Evolutionary conservation across 64 coral and sea anemone genomes (phyloP).

Genomic region (Stylophora pistillata): DNA sequence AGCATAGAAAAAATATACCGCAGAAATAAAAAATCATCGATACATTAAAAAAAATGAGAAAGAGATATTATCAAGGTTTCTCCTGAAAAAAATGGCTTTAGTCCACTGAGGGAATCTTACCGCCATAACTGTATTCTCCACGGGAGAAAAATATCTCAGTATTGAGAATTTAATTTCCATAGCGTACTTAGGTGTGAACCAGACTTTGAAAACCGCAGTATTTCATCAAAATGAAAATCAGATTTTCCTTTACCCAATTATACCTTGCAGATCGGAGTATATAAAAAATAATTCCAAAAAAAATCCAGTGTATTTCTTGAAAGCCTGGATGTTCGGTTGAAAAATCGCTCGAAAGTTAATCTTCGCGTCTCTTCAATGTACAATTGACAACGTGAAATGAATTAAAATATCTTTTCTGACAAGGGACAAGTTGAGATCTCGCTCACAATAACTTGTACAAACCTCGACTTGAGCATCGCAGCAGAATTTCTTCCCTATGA

Average conservation of each 20-base stretch:
- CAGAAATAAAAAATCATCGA: too few relatives aligned
- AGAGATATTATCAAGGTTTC: too few relatives aligned
- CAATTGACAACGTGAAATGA: too few relatives aligned
- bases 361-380: neutral
- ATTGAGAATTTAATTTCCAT: neutral
- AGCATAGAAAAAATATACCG: too few relatives aligned
- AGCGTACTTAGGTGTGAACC: neutral
- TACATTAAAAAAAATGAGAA: too few relatives aligned
- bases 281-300: too few relatives aligned
- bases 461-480: conserved; percentile 62
- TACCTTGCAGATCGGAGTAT: neutral
- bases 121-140: neutral
- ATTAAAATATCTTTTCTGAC: neutral
- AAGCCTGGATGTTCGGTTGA: too few relatives aligned
- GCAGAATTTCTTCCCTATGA: conserved; percentile 67
- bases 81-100: too few relatives aligned
- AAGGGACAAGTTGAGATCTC: neutral
- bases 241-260: neutral
- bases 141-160: conserved; percentile 4
- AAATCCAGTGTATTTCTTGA: neutral
- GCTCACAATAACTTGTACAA: neutral
- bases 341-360: neutral
- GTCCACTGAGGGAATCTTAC: neutral
- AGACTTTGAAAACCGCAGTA: neutral
- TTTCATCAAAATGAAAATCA: neutral